Base-by-base conservation (phyloP, 2,888 invertebrate genomes). In the Nyleta sp. region DNA sequence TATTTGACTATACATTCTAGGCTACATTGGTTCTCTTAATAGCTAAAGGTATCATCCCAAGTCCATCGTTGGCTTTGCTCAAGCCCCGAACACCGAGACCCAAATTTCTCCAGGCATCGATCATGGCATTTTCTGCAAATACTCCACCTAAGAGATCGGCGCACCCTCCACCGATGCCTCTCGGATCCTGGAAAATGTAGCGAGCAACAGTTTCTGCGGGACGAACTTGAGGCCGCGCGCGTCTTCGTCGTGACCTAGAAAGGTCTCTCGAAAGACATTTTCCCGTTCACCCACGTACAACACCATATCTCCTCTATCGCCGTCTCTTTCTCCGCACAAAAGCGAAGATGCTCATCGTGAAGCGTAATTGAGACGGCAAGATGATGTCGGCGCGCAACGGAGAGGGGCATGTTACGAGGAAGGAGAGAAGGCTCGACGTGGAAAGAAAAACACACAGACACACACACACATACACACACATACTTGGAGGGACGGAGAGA, bases 241-340 rank as follows among this genome's bases (percentile, higher is more conserved):
- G 65, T 68, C 65, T 74, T 77, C 65, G 86, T 65, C 85, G 84
- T 88, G 88, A 89, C 89, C 89, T 87, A 89, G 89, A 88, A 89
- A 89, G 85, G 84, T 86, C 88, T 85, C 86, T 85, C 83, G 85
- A 87, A 86, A 88, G 87, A 86, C 85, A 85, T 89, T 89, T 89
- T 88, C 87, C 88, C 88, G 88, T 89, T 89, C 89, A 88, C 87
- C 88, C 87, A 88, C 87, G 86, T 87, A 84, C 82, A 84, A 84
- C 85, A 81, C 81, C 81, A 74, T 78, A 81, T 64, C 83, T 82
- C 74, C 80, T 78, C 82, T 77, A 48, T 48, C 57, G 35, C 60
- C 57, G 60, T 76, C 68, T 79, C 79, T 73, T 77, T 76, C 64
- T 70, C 40, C 48, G 24, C 64, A 59, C 48, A 65, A 48, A 44